phyloP scores from a whole-genome alignment of 2,113 vertebrate species.

The Paratilapia polleni region DNA sequence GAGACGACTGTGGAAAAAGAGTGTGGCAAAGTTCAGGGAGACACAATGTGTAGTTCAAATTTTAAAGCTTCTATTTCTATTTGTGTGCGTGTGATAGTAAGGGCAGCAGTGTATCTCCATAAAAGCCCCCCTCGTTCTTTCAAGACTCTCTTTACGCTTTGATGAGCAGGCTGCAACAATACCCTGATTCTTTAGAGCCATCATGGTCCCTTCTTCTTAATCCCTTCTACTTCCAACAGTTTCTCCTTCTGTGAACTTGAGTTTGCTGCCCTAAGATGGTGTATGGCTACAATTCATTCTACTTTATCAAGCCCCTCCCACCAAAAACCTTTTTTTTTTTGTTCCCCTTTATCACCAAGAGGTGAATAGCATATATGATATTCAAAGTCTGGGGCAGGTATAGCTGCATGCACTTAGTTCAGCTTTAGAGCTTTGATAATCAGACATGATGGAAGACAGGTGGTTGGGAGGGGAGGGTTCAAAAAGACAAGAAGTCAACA shows the following conservation, averaged over 20 bases:
- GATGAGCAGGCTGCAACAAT: constrained; percentile 75
- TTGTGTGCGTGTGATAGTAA: not conserved
- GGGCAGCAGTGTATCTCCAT: constrained; percentile 12
- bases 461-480: constrained; percentile 45
- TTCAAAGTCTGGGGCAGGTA: not conserved
- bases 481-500: constrained; percentile 63
- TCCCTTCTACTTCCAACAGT: constrained; percentile 46
- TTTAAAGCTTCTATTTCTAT: not conserved
- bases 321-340: constrained; percentile 16
- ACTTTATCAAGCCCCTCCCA: not conserved
- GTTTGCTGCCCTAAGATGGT: constrained; percentile 20
- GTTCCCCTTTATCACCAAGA: not conserved
- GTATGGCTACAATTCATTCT: not conserved
- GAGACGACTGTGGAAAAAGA: not conserved
- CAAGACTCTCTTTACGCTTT: constrained; percentile 60
- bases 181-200: constrained; percentile 62
- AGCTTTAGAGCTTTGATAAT: constrained; percentile 45
- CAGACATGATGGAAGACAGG: constrained; percentile 51
- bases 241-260: constrained; percentile 67
- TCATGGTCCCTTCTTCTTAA: constrained; percentile 59
- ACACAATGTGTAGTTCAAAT: not conserved
- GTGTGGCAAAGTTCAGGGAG: not conserved
- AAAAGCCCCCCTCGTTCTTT: constrained; percentile 29
- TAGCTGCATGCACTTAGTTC: not conserved
- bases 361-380: not conserved